Base-by-base conservation (phyloP, 2,888 invertebrate species). In the Tolmerus cingulatus region DNA sequence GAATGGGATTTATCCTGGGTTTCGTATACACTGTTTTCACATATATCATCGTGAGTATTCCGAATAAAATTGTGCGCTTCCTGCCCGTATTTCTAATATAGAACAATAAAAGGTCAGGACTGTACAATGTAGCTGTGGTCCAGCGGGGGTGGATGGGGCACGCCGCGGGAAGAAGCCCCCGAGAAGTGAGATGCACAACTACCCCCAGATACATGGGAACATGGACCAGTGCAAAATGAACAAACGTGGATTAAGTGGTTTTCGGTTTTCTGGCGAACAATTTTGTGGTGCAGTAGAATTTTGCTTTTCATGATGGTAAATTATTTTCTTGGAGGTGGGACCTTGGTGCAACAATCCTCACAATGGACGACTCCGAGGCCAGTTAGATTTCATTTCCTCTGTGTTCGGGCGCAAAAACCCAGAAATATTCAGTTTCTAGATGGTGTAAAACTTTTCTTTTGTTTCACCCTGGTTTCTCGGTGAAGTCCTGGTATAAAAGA, bases 231-330 rank as follows among this genome's bases (percentile, higher is more conserved):
- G 84, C 27, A 84, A 84, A 84, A 84, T 84, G 84, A 84, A 84
- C 84, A 84, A 84, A 84, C 84, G 84, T 66, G 84, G 84, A 84
- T 84, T 84, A 84, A 84, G 84, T 84, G 84, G 84, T 84, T 84
- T 84, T 84, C 84, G 84, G 84, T 84, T 84, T 84, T 84, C 84
- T 74, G 66, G 84, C 66, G 74, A 84, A 84, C 84, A 84, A 84
- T 84, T 84, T 84, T 84, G 84, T 46, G 84, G 84, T 84, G 66
- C 43, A 40, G 74, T 57, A 84, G 84, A 84, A 84, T 66, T 84
- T 84, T 43, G 66, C 84, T 84, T 84, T 84, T 84, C 84, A 84
- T 66, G 84, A 74, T 84, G 84, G 84, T 66, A 84, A 84, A 84
- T 84, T 66, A 74, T 84, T 84, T 84, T 84, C 84, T 84, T 84